Percentiles rank a stretch among this genome's conserved stretches.
Evolutionary conservation across 2,797 vertebrate genomes (phyloP).

Genomic region (Petrocephalus sullivani): DNA sequence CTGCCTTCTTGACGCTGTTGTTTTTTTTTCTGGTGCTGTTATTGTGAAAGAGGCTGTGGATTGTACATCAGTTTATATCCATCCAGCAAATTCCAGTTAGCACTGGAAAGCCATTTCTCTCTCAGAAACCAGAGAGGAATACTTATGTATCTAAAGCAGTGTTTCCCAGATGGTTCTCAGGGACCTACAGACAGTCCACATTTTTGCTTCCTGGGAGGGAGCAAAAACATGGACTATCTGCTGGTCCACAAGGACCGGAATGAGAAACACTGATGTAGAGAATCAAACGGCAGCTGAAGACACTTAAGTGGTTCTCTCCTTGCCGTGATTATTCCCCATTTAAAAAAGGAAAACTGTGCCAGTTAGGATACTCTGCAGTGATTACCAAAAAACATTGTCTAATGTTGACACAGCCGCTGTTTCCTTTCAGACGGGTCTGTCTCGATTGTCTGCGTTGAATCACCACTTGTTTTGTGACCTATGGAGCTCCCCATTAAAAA

Average conservation of each 20-base stretch:
- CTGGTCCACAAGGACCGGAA: background rate
- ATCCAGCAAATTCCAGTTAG: background rate
- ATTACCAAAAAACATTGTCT: slow-evolving; percentile 52
- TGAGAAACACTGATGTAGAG: background rate
- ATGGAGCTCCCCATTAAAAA: slow-evolving; percentile 38
- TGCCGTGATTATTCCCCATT: background rate
- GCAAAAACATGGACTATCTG: background rate
- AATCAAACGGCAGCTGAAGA: background rate
- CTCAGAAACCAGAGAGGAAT: background rate
- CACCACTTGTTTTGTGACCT: slow-evolving; percentile 64
- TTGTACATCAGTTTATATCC: background rate
- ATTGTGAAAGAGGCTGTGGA: background rate
- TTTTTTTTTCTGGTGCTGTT: background rate
- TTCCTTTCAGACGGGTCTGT: slow-evolving; percentile 58
- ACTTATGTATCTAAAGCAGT: background rate
- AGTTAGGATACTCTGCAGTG: background rate
- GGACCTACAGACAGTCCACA: background rate
- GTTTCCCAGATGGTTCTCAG: background rate
- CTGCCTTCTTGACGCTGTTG: background rate
- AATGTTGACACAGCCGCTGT: slow-evolving; percentile 64
- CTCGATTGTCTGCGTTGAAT: slow-evolving; percentile 60
- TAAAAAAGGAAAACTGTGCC: background rate
- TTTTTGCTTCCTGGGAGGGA: background rate
- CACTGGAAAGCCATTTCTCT: background rate
- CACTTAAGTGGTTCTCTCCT: background rate